These are phyloP conservation scores for Idaea biselata DNA, from an alignment of 2,888 invertebrate species.

Conservation along the genomic window DNA sequence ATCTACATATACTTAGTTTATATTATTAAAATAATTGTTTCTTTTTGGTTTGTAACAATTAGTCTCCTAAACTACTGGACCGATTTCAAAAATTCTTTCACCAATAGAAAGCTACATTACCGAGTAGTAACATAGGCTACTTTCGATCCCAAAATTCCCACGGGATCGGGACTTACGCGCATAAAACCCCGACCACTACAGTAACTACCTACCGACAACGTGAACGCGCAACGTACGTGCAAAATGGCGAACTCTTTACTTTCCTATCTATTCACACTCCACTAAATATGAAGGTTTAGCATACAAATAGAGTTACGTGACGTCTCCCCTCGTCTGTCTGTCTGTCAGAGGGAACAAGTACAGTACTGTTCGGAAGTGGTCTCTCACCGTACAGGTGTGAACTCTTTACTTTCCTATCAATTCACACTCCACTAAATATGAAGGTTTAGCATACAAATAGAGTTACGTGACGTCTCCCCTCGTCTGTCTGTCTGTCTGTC, in stretches of 20 bases:
- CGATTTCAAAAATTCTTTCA: no score
- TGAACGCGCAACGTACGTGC: conserved; percentile 17
- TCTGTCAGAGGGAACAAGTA: background rate
- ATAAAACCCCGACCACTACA: no score
- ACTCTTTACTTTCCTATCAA: conserved; percentile 11
- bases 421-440: conserved; percentile 22
- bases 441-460: conserved; percentile 19
- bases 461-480: conserved; percentile 1
- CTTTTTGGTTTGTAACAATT: no score
- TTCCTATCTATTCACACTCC: conserved; percentile 20
- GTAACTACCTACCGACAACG: conserved; percentile 9
- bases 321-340: background rate
- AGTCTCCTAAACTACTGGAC: no score
- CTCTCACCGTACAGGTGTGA: no score
- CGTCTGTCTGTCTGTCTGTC: background rate
- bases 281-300: conserved; percentile 22
- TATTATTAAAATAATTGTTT: no score
- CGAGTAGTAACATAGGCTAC: no score
- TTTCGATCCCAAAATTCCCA: no score
- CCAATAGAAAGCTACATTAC: no score
- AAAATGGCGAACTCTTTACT: conserved; percentile 22
- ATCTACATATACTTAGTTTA: no score
- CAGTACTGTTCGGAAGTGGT: no score
- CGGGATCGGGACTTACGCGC: no score
- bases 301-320: conserved; percentile 12